A percentile compares a stretch with the other conserved stretches of the same genome.
phyloP scores from a whole-genome alignment of 1,140 invertebrate species.

The Drosophila leontia region DNA sequence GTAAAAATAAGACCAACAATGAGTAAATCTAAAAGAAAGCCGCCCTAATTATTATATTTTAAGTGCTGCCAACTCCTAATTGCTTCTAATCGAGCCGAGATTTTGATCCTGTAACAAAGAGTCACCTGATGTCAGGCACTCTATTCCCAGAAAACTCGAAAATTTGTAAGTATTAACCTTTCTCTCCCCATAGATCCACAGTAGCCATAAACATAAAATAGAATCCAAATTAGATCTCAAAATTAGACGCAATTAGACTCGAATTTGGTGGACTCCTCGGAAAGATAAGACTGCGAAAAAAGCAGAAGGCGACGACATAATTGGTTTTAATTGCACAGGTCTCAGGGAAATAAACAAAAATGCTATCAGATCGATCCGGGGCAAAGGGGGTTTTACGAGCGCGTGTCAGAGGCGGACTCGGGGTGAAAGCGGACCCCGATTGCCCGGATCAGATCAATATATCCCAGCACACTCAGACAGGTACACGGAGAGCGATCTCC shows the following conservation, averaged over 20 bases:
- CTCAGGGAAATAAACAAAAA: conserved; percentile 35
- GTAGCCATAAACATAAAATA: conserved; percentile 53
- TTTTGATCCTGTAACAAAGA: conserved; percentile 2
- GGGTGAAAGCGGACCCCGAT: conserved; percentile 33
- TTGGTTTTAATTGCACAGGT: conserved; percentile 55
- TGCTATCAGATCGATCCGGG: conserved; percentile 33
- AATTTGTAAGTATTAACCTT: background rate
- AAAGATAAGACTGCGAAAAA: conserved; percentile 38
- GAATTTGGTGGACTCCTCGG: conserved; percentile 31
- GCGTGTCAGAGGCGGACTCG: conserved; percentile 49
- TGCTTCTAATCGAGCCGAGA: background rate
- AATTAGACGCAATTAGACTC: conserved; percentile 73
- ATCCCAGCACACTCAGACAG: conserved; percentile 7
- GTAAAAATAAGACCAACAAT: background rate
- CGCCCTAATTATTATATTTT: background rate
- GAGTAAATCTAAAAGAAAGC: conserved; percentile 1
- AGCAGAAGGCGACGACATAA: conserved; percentile 40
- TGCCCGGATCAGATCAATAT: conserved; percentile 4
- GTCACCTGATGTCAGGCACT: conserved; percentile 25
- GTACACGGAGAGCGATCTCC: conserved; percentile 9
- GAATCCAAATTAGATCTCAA: conserved; percentile 51
- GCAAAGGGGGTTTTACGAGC: conserved; percentile 61
- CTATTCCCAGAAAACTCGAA: conserved; percentile 14
- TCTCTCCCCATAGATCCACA: conserved; percentile 3
- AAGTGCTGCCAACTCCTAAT: conserved; percentile 8